Conservation (phyloP, 1,140 invertebrate genomes). For the Papilio helenus region DNA sequence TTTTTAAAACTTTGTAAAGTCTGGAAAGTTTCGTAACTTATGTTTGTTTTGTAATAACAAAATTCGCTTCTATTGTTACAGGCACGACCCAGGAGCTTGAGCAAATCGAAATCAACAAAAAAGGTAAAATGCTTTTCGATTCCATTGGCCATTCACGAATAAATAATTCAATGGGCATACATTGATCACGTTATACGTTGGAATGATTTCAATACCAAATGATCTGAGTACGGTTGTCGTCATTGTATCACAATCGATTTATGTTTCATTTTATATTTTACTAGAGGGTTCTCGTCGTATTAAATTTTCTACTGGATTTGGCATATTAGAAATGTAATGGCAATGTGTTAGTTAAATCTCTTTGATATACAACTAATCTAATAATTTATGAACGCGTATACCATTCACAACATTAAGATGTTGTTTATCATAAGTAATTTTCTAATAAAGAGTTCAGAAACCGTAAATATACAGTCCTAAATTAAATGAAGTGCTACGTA, state of each 20-base stretch:
- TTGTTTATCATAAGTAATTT: not conserved
- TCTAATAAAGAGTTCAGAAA: too few species aligned
- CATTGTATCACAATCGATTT: constrained; percentile 58
- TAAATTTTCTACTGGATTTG: constrained; percentile 33
- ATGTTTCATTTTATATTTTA: constrained; percentile 56
- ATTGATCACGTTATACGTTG: constrained; percentile 58
- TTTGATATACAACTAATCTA: not conserved
- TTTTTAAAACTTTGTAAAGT: not conserved
- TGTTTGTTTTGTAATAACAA: constrained; percentile 20
- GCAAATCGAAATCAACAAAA: constrained; percentile 69
- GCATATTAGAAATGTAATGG: not conserved
- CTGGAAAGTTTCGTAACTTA: not conserved
- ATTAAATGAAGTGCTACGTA: too few species aligned
- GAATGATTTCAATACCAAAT: constrained; percentile 71
- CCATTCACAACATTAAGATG: not conserved
- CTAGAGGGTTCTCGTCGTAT: constrained; percentile 51
- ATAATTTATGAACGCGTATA: not conserved
- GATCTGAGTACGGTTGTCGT: constrained; percentile 52
- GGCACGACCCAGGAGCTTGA: constrained; percentile 71
- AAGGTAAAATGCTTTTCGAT: constrained; percentile 65
- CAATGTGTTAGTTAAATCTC: not conserved
- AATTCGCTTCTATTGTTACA: constrained; percentile 58
- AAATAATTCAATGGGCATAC: constrained; percentile 55
- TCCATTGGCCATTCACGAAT: constrained; percentile 50
- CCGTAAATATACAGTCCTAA: too few species aligned